Evolutionary conservation across 2,888 invertebrate species (phyloP).

Genomic region (Rhabditophanes sp.): DNA sequence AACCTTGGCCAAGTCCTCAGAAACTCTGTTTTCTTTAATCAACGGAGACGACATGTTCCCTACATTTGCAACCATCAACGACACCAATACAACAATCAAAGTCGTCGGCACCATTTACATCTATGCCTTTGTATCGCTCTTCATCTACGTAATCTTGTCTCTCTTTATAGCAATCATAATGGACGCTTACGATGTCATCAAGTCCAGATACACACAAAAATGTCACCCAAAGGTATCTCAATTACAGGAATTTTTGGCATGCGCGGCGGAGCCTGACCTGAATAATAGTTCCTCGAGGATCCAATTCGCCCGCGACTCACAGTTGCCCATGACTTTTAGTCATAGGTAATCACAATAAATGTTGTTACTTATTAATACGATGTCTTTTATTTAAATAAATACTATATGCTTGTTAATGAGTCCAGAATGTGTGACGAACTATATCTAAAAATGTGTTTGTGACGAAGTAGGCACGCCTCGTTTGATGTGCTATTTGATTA

Average conservation of each 20-base stretch:
- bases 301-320: too few species aligned
- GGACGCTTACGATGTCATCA: constrained; percentile 96
- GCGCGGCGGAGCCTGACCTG: constrained; percentile 13
- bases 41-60: constrained; percentile 99
- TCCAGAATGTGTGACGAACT: too few species aligned
- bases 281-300: too few species aligned
- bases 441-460: too few species aligned
- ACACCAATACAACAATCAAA: constrained; percentile 48
- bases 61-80: constrained; percentile 75
- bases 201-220: constrained; percentile 34
- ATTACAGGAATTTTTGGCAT: constrained; percentile 22
- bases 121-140: constrained; percentile 69
- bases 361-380: too few species aligned
- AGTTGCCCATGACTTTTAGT: too few species aligned
- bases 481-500: too few species aligned
- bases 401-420: too few species aligned
- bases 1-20: constrained; percentile 59
- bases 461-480: too few species aligned
- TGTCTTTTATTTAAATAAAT: too few species aligned
- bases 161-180: constrained; percentile 95
- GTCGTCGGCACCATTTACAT: constrained; percentile 77
- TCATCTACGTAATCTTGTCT: constrained; percentile 84
- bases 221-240: constrained; percentile 19
- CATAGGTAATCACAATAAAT: too few species aligned
- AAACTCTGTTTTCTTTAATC: constrained; percentile 84